These are phyloP conservation scores for Achroia grisella DNA, from an alignment of 1,140 invertebrate genomes.

Conservation along the genomic window DNA sequence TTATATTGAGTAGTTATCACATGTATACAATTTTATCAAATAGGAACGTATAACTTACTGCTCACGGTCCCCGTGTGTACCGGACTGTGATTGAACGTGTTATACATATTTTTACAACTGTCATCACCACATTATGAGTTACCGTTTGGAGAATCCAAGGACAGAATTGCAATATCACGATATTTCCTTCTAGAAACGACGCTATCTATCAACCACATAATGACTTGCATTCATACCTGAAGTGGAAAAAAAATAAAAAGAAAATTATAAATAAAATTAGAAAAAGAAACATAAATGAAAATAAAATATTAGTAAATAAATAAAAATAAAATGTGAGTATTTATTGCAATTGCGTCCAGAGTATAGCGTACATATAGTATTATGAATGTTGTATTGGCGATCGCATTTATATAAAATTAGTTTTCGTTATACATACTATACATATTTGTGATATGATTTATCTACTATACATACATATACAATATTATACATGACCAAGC, in stretches of 20 bases:
- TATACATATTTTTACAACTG: too few relatives aligned
- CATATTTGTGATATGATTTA: slow-evolving; percentile 23
- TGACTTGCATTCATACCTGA: slow-evolving; percentile 66
- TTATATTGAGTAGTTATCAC: too few relatives aligned
- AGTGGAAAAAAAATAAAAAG: slow-evolving; percentile 35
- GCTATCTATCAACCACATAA: slow-evolving; percentile 56
- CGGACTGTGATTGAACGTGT: too few relatives aligned
- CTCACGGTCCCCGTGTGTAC: too few relatives aligned
- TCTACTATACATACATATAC: slow-evolving; percentile 26
- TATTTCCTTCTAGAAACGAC: slow-evolving; percentile 24
- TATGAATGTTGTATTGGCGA: slow-evolving; percentile 3
- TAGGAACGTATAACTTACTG: too few relatives aligned
- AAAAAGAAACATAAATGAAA: slow-evolving; percentile 15
- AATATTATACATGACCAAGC: slow-evolving; percentile 25
- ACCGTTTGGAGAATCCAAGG: slow-evolving; percentile 3
- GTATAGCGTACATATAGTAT: slow-evolving; percentile 6
- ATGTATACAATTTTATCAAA: too few relatives aligned
- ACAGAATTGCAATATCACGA: slow-evolving; percentile 56
- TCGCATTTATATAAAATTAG: slow-evolving; percentile 7
- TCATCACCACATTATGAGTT: too few relatives aligned
- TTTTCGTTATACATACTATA: slow-evolving; percentile 13
- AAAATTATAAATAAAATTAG: slow-evolving; percentile 25
- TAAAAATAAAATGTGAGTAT: slow-evolving; percentile 9
- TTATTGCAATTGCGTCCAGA: slow-evolving; percentile 48
- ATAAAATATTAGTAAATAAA: slow-evolving; percentile 16